A percentile compares a stretch with the other conserved stretches of the same genome.
phyloP scores from a whole-genome alignment of 2,797 vertebrate genomes.

The Phrynocephalus guinanensis region DNA sequence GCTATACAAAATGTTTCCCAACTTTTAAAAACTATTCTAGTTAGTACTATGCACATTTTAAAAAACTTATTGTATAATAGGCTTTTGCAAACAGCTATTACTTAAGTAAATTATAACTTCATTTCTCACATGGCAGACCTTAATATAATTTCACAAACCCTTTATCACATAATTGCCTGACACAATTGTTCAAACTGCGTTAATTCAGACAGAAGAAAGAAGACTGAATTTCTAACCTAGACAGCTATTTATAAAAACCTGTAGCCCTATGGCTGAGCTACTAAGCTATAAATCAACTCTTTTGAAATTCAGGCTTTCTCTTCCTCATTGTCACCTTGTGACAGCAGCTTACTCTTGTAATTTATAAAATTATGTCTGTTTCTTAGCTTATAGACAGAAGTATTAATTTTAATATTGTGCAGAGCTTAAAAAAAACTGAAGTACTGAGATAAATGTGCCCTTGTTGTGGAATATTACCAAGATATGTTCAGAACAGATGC shows the following conservation, averaged over 20 bases:
- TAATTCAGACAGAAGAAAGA: conserved; percentile 4
- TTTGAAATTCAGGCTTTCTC: background rate
- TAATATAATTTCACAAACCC: background rate
- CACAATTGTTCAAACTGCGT: background rate
- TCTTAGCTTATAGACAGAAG: background rate
- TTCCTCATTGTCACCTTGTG: background rate
- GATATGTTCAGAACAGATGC: background rate
- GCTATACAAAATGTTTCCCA: background rate
- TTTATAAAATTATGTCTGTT: background rate
- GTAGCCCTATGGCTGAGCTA: background rate
- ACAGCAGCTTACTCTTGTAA: background rate
- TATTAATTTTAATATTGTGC: background rate
- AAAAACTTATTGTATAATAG: background rate
- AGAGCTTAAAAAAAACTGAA: background rate
- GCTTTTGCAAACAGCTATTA: background rate
- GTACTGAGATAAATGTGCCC: background rate
- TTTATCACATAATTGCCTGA: background rate
- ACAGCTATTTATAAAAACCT: background rate
- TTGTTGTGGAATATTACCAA: background rate
- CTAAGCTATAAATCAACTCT: background rate
- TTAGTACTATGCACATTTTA: background rate
- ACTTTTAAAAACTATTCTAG: background rate
- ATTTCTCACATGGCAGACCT: background rate
- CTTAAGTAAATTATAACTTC: conserved; percentile 6
- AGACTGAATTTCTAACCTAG: background rate